Evolutionary conservation across 2,797 vertebrate genomes (phyloP).

Genomic region (Dermochelys coriacea): DNA sequence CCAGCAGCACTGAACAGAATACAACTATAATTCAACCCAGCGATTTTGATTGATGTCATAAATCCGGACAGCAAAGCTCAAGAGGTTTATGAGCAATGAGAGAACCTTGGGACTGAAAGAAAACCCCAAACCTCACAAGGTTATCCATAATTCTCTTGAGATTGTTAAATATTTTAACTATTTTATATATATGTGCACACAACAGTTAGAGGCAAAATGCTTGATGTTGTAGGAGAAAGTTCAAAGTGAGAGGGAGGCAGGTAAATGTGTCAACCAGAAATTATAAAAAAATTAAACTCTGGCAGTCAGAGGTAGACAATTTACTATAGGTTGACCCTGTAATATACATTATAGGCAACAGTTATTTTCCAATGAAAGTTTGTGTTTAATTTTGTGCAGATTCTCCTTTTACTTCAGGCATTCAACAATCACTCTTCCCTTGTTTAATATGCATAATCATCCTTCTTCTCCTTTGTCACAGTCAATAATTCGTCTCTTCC

Average conservation of each 20-base stretch:
- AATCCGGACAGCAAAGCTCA: background rate
- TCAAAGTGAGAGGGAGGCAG: background rate
- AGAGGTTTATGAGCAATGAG: conserved; percentile 7
- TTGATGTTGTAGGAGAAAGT: background rate
- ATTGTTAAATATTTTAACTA: background rate
- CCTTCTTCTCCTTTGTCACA: conserved; percentile 66
- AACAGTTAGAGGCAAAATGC: background rate
- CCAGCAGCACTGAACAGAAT: background rate
- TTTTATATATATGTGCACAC: background rate
- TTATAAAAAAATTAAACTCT: conserved; percentile 23
- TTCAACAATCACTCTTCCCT: conserved; percentile 65
- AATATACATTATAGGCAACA: conserved; percentile 55
- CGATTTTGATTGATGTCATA: background rate
- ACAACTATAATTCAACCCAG: background rate
- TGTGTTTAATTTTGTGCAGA: conserved; percentile 69
- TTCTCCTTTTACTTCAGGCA: conserved; percentile 56
- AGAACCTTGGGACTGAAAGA: background rate
- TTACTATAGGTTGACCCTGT: conserved; percentile 57
- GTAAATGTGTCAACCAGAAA: conserved; percentile 24
- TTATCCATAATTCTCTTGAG: background rate
- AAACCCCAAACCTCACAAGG: background rate
- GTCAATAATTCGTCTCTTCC: conserved; percentile 68
- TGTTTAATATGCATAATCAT: conserved; percentile 66
- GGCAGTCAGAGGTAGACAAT: conserved; percentile 39
- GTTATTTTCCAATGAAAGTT: conserved; percentile 70